A percentile compares a stretch with the other conserved stretches of the same genome.
Conservation (phyloP, 2,113 vertebrate genomes). For the Aldabrachelys gigantea region DNA sequence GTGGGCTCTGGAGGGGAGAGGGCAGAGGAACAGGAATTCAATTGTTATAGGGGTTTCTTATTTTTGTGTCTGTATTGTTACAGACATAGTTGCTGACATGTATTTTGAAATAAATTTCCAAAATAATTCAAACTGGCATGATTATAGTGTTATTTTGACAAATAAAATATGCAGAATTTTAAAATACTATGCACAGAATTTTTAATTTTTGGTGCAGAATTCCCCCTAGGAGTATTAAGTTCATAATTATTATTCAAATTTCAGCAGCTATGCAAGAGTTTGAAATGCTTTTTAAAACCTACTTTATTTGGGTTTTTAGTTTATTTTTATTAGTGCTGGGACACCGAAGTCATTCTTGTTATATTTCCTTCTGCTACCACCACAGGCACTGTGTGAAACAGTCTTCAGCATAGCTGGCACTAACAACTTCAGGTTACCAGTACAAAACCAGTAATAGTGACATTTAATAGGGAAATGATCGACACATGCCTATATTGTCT, state of each 20-base stretch:
- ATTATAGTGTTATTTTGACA: too few relatives aligned
- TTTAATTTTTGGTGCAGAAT: not conserved
- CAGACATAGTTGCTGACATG: too few relatives aligned
- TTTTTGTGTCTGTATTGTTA: too few relatives aligned
- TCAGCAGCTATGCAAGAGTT: not conserved
- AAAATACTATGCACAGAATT: too few relatives aligned
- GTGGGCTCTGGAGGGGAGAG: not conserved
- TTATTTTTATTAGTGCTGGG: not conserved
- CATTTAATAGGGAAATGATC: not conserved
- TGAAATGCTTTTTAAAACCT: not conserved
- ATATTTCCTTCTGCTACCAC: not conserved
- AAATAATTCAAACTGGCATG: too few relatives aligned
- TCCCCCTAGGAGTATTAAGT: not conserved
- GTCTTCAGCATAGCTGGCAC: not conserved
- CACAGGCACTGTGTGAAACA: not conserved
- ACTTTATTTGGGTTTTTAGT: not conserved
- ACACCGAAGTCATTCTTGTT: not conserved
- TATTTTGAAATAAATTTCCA: too few relatives aligned
- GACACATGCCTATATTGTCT: not conserved
- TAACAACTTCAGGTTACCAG: not conserved
- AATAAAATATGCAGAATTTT: too few relatives aligned
- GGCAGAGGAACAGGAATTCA: too few relatives aligned
- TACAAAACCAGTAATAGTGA: fast-evolving
- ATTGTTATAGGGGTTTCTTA: too few relatives aligned
- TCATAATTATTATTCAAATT: not conserved